These are phyloP conservation scores for Latrodectus hesperus DNA, from an alignment of 2,888 invertebrate species.

Conservation along the genomic window DNA sequence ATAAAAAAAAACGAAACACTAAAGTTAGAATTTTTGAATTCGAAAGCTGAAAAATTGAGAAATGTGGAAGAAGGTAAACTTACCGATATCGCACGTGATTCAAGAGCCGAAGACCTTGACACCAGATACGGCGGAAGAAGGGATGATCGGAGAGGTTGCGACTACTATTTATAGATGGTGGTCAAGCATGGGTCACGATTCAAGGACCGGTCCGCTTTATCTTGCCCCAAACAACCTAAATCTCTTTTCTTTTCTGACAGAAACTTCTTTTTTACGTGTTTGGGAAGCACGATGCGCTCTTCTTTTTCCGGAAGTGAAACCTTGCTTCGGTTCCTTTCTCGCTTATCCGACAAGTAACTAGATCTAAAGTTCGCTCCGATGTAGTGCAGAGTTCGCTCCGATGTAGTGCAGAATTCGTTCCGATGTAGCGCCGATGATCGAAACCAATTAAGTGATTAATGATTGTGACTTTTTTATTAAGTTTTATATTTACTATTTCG, in stretches of 20 bases:
- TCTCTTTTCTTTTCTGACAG: not conserved
- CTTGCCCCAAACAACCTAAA: slow-evolving; percentile 48
- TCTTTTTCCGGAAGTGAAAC: not conserved
- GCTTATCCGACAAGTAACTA: slow-evolving; percentile 2
- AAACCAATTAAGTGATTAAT: no score
- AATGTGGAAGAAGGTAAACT: not conserved
- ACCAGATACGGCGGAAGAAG: slow-evolving; percentile 9
- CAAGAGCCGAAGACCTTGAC: slow-evolving; percentile 33
- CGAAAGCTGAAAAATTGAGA: no score
- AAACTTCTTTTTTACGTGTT: slow-evolving; percentile 5
- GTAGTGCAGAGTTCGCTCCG: not conserved
- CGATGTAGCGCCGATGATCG: no score
- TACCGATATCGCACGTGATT: not conserved
- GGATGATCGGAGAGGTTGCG: not conserved
- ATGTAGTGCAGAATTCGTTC: not conserved
- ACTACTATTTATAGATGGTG: slow-evolving; percentile 47
- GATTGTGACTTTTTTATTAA: no score
- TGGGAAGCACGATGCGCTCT: not conserved
- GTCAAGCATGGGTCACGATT: slow-evolving; percentile 42
- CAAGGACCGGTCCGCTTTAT: slow-evolving; percentile 29
- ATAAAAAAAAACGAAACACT: not conserved
- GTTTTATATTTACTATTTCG: no score
- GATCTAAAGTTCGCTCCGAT: not conserved
- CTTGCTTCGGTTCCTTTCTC: not conserved
- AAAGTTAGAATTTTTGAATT: not conserved